A percentile compares a stretch with the other conserved stretches of the same genome.
Conservation (phyloP, 2,113 vertebrate genomes). For the Microtus richardsoni region DNA sequence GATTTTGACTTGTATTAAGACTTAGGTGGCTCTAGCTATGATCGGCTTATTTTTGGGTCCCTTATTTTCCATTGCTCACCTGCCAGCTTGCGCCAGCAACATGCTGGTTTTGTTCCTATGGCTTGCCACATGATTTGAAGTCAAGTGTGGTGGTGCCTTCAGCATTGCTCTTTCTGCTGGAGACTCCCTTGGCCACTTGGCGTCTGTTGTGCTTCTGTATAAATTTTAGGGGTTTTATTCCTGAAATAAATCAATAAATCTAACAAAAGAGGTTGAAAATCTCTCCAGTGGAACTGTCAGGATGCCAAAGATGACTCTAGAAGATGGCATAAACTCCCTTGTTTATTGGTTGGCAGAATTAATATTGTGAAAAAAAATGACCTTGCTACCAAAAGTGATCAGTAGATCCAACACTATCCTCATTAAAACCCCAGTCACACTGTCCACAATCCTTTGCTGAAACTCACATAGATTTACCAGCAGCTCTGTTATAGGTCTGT, state of each 20-base stretch:
- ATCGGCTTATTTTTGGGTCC: not conserved
- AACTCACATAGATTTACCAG: not conserved
- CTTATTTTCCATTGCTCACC: not conserved
- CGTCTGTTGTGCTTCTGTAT: not conserved
- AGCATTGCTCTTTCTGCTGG: not conserved
- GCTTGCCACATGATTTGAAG: not conserved
- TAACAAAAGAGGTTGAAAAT: not conserved
- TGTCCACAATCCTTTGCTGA: rapidly evolving
- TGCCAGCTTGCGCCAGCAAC: not conserved
- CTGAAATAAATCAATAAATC: not conserved
- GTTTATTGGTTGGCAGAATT: not conserved
- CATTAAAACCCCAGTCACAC: not conserved
- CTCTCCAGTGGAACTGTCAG: not conserved
- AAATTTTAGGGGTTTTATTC: not conserved
- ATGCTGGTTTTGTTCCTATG: not conserved
- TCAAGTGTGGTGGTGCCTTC: rapidly evolving
- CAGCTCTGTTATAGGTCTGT: not conserved
- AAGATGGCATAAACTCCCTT: not conserved
- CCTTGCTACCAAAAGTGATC: not conserved
- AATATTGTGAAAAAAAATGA: not conserved
- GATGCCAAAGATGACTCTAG: not conserved
- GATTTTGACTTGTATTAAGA: not conserved
- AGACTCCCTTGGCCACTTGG: not conserved
- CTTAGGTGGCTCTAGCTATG: not conserved
- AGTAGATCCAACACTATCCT: not conserved